These are phyloP conservation scores for Hyalella azteca DNA, from an alignment of 2,888 invertebrate species.

Conservation along the genomic window DNA sequence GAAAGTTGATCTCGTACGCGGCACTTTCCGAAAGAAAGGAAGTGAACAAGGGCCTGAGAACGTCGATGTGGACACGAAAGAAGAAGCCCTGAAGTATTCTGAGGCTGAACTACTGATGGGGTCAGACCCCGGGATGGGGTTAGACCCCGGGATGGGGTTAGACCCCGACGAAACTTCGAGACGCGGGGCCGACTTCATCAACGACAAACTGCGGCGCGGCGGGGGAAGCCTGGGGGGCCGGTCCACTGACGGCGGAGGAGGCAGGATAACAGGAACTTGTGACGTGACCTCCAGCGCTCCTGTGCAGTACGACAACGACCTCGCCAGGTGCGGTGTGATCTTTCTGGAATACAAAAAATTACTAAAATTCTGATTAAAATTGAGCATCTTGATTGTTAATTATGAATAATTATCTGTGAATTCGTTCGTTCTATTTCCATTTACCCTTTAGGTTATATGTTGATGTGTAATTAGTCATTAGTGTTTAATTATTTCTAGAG, in stretches of 20 bases:
- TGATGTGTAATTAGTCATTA: too few species aligned
- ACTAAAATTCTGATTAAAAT: too few species aligned
- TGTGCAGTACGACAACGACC: neutral
- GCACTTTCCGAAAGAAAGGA: neutral
- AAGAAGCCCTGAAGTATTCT: slow-evolving; percentile 19
- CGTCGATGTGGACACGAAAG: slow-evolving; percentile 11
- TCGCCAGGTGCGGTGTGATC: neutral
- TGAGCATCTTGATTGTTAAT: too few species aligned
- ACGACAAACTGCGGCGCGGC: slow-evolving; percentile 14
- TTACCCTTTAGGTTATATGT: too few species aligned
- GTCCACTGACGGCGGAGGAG: slow-evolving; percentile 7
- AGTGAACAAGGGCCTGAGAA: slow-evolving; percentile 13
- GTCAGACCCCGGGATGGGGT: neutral
- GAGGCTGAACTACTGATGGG: neutral
- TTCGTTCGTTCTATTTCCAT: too few species aligned
- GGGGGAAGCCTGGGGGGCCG: neutral
- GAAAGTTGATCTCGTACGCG: neutral
- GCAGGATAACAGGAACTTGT: neutral
- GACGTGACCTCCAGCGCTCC: neutral
- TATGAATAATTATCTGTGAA: too few species aligned
- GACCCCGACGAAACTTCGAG: neutral
- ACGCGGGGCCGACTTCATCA: neutral
- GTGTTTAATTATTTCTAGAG: too few species aligned
- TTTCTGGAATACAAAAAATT: too few species aligned
- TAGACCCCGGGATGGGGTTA: neutral